Base-by-base conservation (phyloP, 2,113 vertebrate species). In the Zapus hudsonius region DNA sequence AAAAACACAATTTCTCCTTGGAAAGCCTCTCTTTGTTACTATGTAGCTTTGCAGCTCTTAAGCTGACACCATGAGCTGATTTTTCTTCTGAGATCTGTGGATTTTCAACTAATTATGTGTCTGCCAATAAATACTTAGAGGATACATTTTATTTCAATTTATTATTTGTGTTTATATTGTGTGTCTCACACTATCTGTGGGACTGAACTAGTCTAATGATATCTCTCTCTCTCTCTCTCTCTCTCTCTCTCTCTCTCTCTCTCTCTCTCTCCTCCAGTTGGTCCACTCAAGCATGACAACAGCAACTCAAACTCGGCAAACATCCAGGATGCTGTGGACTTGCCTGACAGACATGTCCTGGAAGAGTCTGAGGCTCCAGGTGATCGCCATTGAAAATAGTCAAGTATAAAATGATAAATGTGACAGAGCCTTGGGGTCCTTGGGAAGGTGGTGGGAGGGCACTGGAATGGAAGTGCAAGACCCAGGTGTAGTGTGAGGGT, bases 311-410 rank as follows among this genome's bases (percentile, higher is more conserved):
- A 96, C 96, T 98, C 97, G 79, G 98, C 98, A 97, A 95, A 97
- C 96, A 97, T 97, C 96, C 98, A 97, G 93, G 97, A 97, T 42
- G 93, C 57, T 11, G 97, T 98, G 97, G 97, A 97, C 96, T 57
- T 66, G 83, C 96, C 97, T 98, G 98, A 98, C 95, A 97, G 98
- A 98, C 97, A 97, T 93, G 97, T 96, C 97, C 94, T 98, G 96
- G 98, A 98, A 96, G 98, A 98, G 95, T 89, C 97, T 89, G 98
- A 98, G 96, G 98, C 96, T 96, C 97, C 98, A 99, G 98, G 98
- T 99, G 97, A 98, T 98, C 98, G 95, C 96, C 96, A 47, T 97
- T 98, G 98, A 96, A 98, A 97, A 97, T 96, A 97, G 96, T 92
- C 96, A 96, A 97, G 96, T 96, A 96, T 96, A 97, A 95, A 97